phyloP scores from a whole-genome alignment of 1,140 invertebrate genomes.

The Drosophila sucinea region DNA sequence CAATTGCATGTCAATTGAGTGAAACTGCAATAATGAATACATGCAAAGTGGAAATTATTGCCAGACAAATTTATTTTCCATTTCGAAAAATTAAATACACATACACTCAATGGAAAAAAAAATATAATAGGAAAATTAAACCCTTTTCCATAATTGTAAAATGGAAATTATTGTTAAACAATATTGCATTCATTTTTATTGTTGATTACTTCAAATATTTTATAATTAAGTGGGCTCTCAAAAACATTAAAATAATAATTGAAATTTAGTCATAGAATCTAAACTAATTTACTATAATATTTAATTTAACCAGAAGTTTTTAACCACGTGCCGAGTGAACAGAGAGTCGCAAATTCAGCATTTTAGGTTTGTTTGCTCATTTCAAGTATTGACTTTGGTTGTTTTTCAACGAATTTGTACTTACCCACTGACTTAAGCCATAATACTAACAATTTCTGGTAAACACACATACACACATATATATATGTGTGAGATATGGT shows the following conservation, averaged over 20 bases:
- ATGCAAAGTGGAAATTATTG: background rate
- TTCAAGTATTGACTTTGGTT: constrained; percentile 55
- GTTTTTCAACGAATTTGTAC: constrained; percentile 28
- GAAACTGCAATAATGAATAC: background rate
- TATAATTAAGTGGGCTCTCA: too few relatives aligned
- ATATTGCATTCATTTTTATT: too few relatives aligned
- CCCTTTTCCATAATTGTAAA: too few relatives aligned
- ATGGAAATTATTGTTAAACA: too few relatives aligned
- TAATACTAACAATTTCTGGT: background rate
- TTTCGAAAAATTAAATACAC: background rate
- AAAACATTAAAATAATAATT: too few relatives aligned
- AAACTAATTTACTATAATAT: too few relatives aligned
- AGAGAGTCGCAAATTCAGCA: constrained; percentile 39
- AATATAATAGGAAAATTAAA: too few relatives aligned
- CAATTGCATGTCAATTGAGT: background rate
- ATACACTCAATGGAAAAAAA: too few relatives aligned
- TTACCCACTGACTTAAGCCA: constrained; percentile 31
- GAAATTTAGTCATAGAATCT: too few relatives aligned
- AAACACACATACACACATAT: constrained; percentile 9
- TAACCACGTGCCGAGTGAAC: constrained; percentile 9
- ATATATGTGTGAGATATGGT: constrained; percentile 1
- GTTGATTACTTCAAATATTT: too few relatives aligned
- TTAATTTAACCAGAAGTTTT: background rate
- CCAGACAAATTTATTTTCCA: background rate
- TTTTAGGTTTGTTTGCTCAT: constrained; percentile 60